A percentile compares a stretch with the other conserved stretches of the same genome.
These are phyloP conservation scores for Esox lucius DNA, from an alignment of 2,797 vertebrate species.

Conservation along the genomic window DNA sequence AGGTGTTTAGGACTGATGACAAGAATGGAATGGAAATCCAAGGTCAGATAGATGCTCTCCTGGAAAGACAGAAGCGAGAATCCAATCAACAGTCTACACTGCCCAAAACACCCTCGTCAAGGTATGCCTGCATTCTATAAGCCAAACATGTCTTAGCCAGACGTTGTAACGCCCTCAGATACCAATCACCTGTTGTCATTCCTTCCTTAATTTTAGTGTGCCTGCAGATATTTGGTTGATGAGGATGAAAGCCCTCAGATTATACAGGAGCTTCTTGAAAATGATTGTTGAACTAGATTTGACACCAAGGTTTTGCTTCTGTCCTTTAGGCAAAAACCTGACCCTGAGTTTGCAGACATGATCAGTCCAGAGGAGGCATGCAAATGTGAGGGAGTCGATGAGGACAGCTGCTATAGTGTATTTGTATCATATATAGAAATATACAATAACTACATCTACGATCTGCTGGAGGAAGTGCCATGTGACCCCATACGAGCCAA, in stretches of 20 bases:
- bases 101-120: conserved; percentile 81
- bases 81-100: conserved; percentile 60
- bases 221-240: not conserved
- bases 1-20: conserved; percentile 96
- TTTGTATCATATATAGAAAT: conserved; percentile 98
- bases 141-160: not conserved
- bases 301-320: not conserved
- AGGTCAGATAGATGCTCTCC: conserved; percentile 87
- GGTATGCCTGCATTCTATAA: conserved; percentile 64
- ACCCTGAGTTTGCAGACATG: conserved; percentile 94
- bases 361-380: conserved; percentile 84
- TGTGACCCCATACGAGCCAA: conserved; percentile 89
- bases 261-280: not conserved
- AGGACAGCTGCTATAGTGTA: conserved; percentile 92
- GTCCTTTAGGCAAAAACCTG: conserved; percentile 78
- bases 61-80: conserved; percentile 92
- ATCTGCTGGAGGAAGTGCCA: conserved; percentile 88
- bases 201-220: conserved; percentile 6
- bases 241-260: not conserved
- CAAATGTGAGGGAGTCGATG: conserved; percentile 85
- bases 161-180: not conserved
- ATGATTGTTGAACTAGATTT: not conserved
- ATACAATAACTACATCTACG: conserved; percentile 98
- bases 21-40: conserved; percentile 97
- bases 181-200: not conserved